Evolutionary conservation across 1,140 invertebrate genomes (phyloP).

Genomic region (Cylas formicarius): DNA sequence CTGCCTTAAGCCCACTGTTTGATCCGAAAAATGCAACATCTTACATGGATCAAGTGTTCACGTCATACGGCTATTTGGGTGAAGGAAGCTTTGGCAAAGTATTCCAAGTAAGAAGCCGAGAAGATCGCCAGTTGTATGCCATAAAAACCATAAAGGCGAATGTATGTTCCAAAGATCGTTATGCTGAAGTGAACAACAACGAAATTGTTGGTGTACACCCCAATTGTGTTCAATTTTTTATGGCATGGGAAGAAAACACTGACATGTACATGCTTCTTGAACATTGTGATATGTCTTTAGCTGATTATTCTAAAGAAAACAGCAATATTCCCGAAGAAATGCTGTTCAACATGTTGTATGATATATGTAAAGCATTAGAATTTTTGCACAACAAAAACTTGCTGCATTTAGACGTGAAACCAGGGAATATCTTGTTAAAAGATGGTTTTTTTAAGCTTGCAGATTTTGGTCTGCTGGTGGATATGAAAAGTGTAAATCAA

Average conservation of each 20-base stretch:
- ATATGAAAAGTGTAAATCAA: slow-evolving; percentile 51
- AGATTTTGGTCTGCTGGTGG: slow-evolving; percentile 68
- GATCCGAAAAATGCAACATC: slow-evolving; percentile 26
- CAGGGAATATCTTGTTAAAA: slow-evolving; percentile 65
- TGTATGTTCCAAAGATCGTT: slow-evolving; percentile 52
- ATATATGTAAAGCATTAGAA: slow-evolving; percentile 35
- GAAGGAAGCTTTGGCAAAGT: slow-evolving; percentile 71
- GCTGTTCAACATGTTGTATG: slow-evolving; percentile 41
- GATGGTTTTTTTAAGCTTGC: slow-evolving; percentile 61
- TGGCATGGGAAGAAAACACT: slow-evolving; percentile 69
- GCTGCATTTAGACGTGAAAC: slow-evolving; percentile 71
- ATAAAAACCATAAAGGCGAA: slow-evolving; percentile 53
- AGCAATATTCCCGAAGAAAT: slow-evolving; percentile 43
- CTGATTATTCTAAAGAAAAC: slow-evolving; percentile 42
- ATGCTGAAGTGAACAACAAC: slow-evolving; percentile 65
- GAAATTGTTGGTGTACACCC: slow-evolving; percentile 58
- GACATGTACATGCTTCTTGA: slow-evolving; percentile 68
- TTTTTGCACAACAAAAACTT: slow-evolving; percentile 43
- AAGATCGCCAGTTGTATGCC: slow-evolving; percentile 62
- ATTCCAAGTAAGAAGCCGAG: slow-evolving; percentile 56
- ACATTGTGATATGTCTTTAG: slow-evolving; percentile 51
- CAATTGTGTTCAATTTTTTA: slow-evolving; percentile 60
- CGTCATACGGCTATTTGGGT: slow-evolving; percentile 54
- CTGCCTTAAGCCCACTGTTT: slow-evolving; percentile 22
- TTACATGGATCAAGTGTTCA: slow-evolving; percentile 61